Evolutionary conservation across 2,113 vertebrate species (phyloP), one percentile per base, ranked within the genome.

Genomic region (Mus spicilegus): DNA sequence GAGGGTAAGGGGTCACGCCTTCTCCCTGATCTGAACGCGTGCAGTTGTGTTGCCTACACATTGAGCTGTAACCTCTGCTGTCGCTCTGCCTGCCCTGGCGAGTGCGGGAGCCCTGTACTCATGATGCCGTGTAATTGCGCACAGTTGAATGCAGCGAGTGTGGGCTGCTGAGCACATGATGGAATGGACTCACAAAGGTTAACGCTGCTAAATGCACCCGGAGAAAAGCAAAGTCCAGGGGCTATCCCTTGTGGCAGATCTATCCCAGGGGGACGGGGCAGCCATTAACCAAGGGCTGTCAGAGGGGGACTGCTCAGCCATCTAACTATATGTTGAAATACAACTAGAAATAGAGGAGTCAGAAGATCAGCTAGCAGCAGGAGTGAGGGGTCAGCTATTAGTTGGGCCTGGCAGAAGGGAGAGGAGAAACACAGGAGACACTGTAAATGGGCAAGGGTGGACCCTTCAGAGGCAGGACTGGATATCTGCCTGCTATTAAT

Each of bases 201-300:
- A 96, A 93, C 78, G 65, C 75, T 92, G 65, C 75, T 92, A 96
- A 96, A 58, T 95, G 95, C 51, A 39, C 94, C 84, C 78, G 80
- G 92, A 88, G 92, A 80, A 94, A 94, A 97, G 58, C 90, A 67
- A 91, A 85, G 80, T 76, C 70, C 70, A 72, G 49, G 76, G 58
- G 54, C 56, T 67, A 39, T 75, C 24, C 82, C 39, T 30, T 1
- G 54, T 86, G 93, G 80, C 87, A 70, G 56, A 65, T 61, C 33
- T 56, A 28, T 95, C 87, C 69, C 84, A 24, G 67, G 61, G 73
- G 81, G n/a, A 82, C 7, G 22, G 75, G 28, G 70, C 84, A 73
- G 56, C 87, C 95, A 94, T 96, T 96, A 96, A 72, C 69, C 30
- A 90, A 76, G 12, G 11, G 26, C 36, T 93, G 90, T 89, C 70